Evolutionary conservation across 30 jellyfish, hydroid and myxozoan species (phyloP), one percentile per base, ranked within the genome.

Genomic region (Hydractinia echinata): DNA sequence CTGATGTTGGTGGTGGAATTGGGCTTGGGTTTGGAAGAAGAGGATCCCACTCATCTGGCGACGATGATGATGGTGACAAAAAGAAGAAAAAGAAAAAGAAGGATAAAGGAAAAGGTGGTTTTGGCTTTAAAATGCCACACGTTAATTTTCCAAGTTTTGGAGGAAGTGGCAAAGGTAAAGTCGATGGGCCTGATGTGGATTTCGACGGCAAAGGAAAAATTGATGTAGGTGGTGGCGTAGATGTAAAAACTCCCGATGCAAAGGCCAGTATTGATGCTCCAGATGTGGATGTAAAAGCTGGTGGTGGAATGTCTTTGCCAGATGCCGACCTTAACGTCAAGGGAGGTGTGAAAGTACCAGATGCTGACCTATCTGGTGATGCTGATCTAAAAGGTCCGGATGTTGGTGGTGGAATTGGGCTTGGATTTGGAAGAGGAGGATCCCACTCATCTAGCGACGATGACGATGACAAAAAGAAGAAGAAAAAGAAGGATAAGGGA

Each of bases 111-210:
- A 0, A 77, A 60, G 79, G 93, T 49, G 76, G 83, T 54, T 61
- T 77, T 3, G 85, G 85, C 6, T 77, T 77, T 61, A 55, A 55
- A 1, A n/a, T 77, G 77, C 81, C 81, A 48, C 0, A 5, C 39
- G 39, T 71, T 60, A 56, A 77, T 7, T 20, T 51, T 16, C 85
- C 85, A 1, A 77, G 60, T 5, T 77, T 55, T 16, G 85, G 85
- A 0, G 85, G 85, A 4, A 53, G 85, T 30, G 85, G 85, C 1
- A 77, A 77, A 54, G 85, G 81, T 20, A 21, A 77, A 53, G 67
- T 71, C 1, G 81, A 71, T 50, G 85, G 62, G 4, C 85, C 85
- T 56, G 85, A 77, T n/a, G 85, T 61, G 55, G 85, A 77, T 60
- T 1, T 77, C n/a, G 85, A 77, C 53, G 81, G 67, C 9, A 60